phyloP scores from a whole-genome alignment of 2,113 vertebrate genomes.

The Redunca redunca region DNA sequence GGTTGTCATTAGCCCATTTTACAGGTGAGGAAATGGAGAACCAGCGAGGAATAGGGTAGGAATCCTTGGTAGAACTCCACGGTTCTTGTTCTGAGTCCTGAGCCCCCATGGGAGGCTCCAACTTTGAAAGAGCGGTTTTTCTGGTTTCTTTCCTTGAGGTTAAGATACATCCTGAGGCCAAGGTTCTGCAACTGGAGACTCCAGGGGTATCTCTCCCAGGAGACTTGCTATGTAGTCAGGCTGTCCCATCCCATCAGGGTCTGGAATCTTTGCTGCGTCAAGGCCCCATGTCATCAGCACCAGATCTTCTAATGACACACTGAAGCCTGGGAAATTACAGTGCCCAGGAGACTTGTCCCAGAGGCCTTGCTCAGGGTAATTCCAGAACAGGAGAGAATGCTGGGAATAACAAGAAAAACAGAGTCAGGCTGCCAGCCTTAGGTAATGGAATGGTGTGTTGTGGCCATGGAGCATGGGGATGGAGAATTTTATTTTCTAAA shows the following conservation, averaged over 20 bases:
- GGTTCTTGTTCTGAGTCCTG: neutral
- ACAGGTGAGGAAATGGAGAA: neutral
- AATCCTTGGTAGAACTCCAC: neutral
- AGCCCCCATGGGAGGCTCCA: neutral
- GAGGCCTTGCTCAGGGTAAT: constrained; percentile 31
- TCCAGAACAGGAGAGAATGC: constrained; percentile 27
- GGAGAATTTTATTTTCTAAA: neutral
- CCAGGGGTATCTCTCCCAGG: neutral
- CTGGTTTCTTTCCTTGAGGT: neutral
- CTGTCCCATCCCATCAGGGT: neutral
- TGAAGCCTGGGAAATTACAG: constrained; percentile 54
- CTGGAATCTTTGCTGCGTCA: constrained; percentile 38
- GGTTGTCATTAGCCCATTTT: neutral
- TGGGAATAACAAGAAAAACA: constrained; percentile 38
- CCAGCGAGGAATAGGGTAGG: neutral
- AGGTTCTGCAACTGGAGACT: neutral
- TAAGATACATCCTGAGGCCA: neutral
- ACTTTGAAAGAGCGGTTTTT: neutral
- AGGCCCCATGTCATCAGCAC: neutral
- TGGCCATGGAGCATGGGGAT: neutral
- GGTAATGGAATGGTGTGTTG: neutral
- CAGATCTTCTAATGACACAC: constrained; percentile 52
- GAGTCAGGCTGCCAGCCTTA: neutral
- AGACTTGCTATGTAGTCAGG: neutral
- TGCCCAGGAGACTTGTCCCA: neutral